These are phyloP conservation scores for Chaetura pelagica DNA, from an alignment of 2,113 vertebrate genomes.

Conservation along the genomic window DNA sequence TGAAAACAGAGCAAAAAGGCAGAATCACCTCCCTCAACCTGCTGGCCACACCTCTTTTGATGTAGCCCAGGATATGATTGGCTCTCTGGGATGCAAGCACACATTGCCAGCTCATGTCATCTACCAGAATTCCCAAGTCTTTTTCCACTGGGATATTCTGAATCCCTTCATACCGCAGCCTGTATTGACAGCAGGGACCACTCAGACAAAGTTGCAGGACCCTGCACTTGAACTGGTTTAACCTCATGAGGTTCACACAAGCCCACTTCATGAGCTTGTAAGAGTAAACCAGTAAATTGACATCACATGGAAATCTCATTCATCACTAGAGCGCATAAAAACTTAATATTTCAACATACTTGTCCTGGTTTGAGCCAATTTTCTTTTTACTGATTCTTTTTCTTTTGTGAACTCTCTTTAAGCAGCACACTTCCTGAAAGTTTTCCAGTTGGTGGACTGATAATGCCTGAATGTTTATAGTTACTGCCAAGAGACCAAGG, in stretches of 20 bases:
- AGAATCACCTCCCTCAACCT: not conserved
- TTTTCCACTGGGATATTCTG: not conserved
- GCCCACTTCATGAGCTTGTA: too few relatives aligned
- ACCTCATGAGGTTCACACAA: not conserved
- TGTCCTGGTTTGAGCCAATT: too few relatives aligned
- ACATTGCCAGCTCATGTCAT: not conserved
- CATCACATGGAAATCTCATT: not conserved
- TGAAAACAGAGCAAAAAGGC: not conserved
- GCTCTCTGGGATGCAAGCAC: not conserved
- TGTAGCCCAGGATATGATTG: not conserved
- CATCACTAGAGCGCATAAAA: not conserved
- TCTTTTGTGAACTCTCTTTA: too few relatives aligned
- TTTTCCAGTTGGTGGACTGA: too few relatives aligned
- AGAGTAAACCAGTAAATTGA: not conserved
- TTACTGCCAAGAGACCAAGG: too few relatives aligned
- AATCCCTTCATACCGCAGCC: not conserved
- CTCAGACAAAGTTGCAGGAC: not conserved
- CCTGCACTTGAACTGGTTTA: not conserved
- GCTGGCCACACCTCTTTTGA: not conserved
- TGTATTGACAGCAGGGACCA: not conserved
- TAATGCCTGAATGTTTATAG: too few relatives aligned
- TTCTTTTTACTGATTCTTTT: too few relatives aligned
- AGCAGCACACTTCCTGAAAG: too few relatives aligned
- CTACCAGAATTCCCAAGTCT: too few relatives aligned
- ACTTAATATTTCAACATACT: not conserved